Evolutionary conservation across 2,797 vertebrate genomes (phyloP).

Genomic region (Cetoscarus ocellatus): DNA sequence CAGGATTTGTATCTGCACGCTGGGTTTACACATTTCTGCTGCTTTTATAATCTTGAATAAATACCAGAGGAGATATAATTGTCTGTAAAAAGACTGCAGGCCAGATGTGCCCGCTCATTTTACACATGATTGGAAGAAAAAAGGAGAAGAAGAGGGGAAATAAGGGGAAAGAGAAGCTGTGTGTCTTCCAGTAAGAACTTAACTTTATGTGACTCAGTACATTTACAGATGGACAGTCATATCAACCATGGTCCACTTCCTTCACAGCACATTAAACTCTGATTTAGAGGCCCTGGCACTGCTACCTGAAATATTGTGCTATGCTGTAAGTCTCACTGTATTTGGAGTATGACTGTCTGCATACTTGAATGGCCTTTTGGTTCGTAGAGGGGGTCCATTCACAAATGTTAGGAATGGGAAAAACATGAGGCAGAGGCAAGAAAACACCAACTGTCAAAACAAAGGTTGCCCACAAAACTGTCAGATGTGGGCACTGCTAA

Average conservation of each 20-base stretch:
- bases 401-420: constrained; percentile 4
- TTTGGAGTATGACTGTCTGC: constrained; percentile 6
- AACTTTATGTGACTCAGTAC: constrained; percentile 62
- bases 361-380: not conserved
- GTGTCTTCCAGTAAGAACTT: constrained; percentile 65
- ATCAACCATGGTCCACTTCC: constrained; percentile 42
- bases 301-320: not conserved
- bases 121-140: constrained; percentile 13
- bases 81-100: constrained; percentile 19
- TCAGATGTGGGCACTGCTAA: too few relatives aligned
- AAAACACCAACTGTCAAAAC: not conserved
- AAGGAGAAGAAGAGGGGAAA: constrained; percentile 27
- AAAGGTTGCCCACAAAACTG: not conserved
- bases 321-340: constrained; percentile 1
- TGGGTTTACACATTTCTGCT: constrained; percentile 22
- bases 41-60: constrained; percentile 31
- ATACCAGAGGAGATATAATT: constrained; percentile 24
- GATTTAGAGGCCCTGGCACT: constrained; percentile 51
- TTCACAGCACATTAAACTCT: constrained; percentile 55
- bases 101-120: constrained; percentile 29
- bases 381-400: constrained; percentile 1
- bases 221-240: constrained; percentile 65
- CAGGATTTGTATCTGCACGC: constrained; percentile 10
- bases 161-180: not conserved
- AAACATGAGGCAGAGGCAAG: not conserved